Evolutionary conservation across 2,797 vertebrate genomes (phyloP).

Genomic region (Somateria mollissima): DNA sequence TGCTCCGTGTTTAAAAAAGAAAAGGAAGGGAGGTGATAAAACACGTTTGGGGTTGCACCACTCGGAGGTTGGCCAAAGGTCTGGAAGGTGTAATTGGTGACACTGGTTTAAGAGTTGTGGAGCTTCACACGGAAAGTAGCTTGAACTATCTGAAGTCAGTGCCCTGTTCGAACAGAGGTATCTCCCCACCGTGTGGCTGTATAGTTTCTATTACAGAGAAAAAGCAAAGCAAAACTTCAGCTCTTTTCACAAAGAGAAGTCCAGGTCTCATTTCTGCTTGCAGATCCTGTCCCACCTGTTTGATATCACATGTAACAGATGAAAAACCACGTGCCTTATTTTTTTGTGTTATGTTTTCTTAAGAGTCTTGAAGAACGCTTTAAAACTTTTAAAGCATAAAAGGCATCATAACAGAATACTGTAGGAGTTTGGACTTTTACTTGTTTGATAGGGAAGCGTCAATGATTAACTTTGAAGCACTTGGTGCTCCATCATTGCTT

Average conservation of each 20-base stretch:
- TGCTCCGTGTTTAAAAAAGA: background rate
- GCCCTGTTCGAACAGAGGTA: background rate
- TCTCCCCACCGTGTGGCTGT: background rate
- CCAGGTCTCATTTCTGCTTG: background rate
- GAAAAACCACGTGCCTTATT: background rate
- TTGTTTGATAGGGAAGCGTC: background rate
- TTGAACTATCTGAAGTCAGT: background rate
- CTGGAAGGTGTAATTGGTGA: background rate
- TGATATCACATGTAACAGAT: background rate
- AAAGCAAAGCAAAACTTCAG: background rate
- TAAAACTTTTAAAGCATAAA: background rate
- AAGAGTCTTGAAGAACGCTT: slow-evolving; percentile 8
- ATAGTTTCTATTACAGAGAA: background rate
- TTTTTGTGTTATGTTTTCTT: background rate
- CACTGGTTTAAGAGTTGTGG: background rate
- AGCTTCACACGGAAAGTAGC: background rate
- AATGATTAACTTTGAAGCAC: slow-evolving; percentile 3
- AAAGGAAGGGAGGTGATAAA: background rate
- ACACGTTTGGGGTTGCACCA: background rate
- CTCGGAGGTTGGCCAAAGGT: background rate
- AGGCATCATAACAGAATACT: background rate
- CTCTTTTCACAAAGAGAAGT: background rate
- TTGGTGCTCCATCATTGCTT: background rate
- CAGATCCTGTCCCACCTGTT: background rate
- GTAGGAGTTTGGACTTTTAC: background rate